Evolutionary conservation across 2,113 vertebrate genomes (phyloP), one percentile per base, ranked within the genome.

Genomic region (Chauna torquata): DNA sequence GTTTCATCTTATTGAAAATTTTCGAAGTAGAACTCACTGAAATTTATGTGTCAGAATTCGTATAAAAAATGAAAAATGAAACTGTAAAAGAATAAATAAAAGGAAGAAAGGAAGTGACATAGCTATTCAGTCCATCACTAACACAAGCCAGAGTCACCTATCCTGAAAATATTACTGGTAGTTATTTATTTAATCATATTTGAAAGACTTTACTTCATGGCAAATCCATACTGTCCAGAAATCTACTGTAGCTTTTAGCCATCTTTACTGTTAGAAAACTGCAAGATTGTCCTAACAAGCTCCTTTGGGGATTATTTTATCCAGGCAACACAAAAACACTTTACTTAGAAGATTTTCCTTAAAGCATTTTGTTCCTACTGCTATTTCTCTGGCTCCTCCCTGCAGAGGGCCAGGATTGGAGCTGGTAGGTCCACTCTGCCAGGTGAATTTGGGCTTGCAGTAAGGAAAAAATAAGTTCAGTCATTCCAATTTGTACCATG

Each of bases 111-210:
- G 36, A 71, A 34, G 20, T 44, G 27, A 65, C 52, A 47, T 32
- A 52, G 78, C 49, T 85, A 79, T 82, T 92, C 54, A 72, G 36
- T 47, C 58, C 62, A 55, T 80, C 2, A 15, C 36, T 84, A 87
- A 71, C 40, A 66, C 13, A 49, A 84, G 22, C 55, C 74, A 91
- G 57, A 47, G 69, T 82, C 69, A 84, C 74, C 38, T 94, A 49
- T 66, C 27, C 76, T 93, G 68, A 88, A 86, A 92, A 25, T 64
- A 65, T 77, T 72, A 44, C 32, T 54, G 49, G 50, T 45, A 83
- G 14, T 19, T 74, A 28, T 66, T 87, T 71, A 90, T 85, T 90
- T 95, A 95, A 94, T 80, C 71, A 58, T 62, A 66, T 69, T 74
- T 86, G 50, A 86, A 92, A 90, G 59, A 25, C 7, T 88, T 86